phyloP scores from a whole-genome alignment of 2,797 vertebrate species.

The Nasua narica region DNA sequence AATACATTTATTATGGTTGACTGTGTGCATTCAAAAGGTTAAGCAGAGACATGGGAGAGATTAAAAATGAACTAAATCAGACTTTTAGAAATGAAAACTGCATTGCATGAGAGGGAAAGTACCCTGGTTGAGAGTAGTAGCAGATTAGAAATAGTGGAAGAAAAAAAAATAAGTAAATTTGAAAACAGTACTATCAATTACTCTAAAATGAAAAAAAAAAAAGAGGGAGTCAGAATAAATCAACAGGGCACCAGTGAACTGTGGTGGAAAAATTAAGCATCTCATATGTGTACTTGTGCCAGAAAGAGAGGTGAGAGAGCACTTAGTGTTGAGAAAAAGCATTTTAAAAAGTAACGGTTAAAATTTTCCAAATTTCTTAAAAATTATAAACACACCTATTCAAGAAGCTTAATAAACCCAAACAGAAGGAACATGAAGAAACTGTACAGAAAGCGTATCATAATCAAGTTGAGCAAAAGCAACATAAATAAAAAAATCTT shows the following conservation, averaged over 20 bases:
- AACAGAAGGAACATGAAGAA: background rate
- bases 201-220: background rate
- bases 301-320: background rate
- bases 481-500: background rate
- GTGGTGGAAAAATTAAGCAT: background rate
- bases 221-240: background rate
- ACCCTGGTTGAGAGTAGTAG: background rate
- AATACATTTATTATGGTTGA: background rate
- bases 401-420: background rate
- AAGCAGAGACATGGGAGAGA: background rate
- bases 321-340: background rate
- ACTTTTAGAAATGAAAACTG: background rate
- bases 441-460: background rate
- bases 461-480: background rate
- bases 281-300: background rate
- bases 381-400: background rate
- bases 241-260: background rate
- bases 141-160: background rate
- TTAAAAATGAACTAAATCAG: background rate
- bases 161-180: background rate
- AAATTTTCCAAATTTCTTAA: background rate
- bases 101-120: background rate
- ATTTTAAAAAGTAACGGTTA: background rate
- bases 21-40: background rate
- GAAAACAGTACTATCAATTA: background rate